phyloP scores from a whole-genome alignment of 2,113 vertebrate genomes.

The Sminthopsis crassicaudata region DNA sequence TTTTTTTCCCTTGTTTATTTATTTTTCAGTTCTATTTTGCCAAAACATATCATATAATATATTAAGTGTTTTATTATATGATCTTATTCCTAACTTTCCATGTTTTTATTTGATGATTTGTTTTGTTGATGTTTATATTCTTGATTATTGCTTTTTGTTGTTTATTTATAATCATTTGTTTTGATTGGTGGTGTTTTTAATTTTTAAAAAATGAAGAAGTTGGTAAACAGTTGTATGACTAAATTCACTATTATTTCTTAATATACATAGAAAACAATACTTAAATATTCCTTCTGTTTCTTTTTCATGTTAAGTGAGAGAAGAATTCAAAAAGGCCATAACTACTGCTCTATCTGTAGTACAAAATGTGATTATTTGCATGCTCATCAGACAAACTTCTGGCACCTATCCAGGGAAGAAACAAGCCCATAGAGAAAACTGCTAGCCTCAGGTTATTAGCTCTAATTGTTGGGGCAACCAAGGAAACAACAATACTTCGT shows the following conservation, averaged over 20 bases:
- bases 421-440: not conserved
- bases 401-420: not conserved
- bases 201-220: not conserved
- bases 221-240: not conserved
- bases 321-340: not conserved
- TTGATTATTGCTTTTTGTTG: not conserved
- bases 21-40: not conserved
- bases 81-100: not conserved
- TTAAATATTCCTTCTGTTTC: conserved; percentile 29
- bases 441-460: conserved; percentile 47
- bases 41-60: not conserved
- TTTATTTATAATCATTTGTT: not conserved
- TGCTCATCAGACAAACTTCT: conserved; percentile 4
- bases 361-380: conserved; percentile 24
- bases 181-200: not conserved
- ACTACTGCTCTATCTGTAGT: conserved; percentile 29
- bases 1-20: not conserved
- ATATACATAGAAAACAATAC: not conserved
- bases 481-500: conserved; percentile 59
- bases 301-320: conserved; percentile 36
- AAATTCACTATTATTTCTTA: not conserved
- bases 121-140: not conserved
- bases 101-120: not conserved
- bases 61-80: not conserved
- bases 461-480: conserved; percentile 60